A percentile compares a stretch with the other conserved stretches of the same genome.
Evolutionary conservation across 2,797 vertebrate species (phyloP).

Genomic region (Sebastes minor): DNA sequence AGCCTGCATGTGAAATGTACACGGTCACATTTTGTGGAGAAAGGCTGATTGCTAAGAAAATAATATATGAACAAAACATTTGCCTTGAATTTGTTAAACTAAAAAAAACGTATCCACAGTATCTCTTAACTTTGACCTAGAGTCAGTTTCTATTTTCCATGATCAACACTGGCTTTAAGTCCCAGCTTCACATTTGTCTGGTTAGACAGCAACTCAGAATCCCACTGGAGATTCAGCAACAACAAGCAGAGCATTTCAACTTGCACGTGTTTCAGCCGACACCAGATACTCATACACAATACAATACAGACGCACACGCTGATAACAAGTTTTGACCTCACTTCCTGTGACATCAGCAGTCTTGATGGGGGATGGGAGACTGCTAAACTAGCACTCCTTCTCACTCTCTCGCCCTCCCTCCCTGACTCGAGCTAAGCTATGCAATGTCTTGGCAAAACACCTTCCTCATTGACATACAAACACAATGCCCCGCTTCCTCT

Average conservation of each 20-base stretch:
- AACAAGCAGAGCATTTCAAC: conserved; percentile 2
- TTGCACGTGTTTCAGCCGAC: conserved; percentile 4
- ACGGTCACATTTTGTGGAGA: neutral
- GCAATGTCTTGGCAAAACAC: conserved; percentile 51
- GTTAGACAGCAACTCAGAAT: neutral
- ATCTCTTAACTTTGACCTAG: neutral
- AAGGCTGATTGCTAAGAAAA: neutral
- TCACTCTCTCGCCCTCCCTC: conserved; percentile 19
- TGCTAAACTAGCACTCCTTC: conserved; percentile 54
- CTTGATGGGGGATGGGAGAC: conserved; percentile 74
- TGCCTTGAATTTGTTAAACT: neutral
- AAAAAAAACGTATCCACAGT: neutral
- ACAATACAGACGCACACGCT: conserved; percentile 26
- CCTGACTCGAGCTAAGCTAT: conserved; percentile 37
- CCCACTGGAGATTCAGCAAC: neutral
- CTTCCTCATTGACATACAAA: conserved; percentile 43
- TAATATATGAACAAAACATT: neutral
- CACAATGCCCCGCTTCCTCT: conserved; percentile 53
- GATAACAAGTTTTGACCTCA: conserved; percentile 62
- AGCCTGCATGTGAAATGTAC: neutral
- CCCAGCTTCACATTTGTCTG: neutral
- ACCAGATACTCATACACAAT: conserved; percentile 2
- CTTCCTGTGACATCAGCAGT: conserved; percentile 74
- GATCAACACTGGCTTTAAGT: neutral
- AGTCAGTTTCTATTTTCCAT: neutral